Percentiles rank a stretch among this genome's conserved stretches.
These are phyloP conservation scores for Platycheirus albimanus DNA, from an alignment of 2,888 invertebrate genomes.

Conservation along the genomic window DNA sequence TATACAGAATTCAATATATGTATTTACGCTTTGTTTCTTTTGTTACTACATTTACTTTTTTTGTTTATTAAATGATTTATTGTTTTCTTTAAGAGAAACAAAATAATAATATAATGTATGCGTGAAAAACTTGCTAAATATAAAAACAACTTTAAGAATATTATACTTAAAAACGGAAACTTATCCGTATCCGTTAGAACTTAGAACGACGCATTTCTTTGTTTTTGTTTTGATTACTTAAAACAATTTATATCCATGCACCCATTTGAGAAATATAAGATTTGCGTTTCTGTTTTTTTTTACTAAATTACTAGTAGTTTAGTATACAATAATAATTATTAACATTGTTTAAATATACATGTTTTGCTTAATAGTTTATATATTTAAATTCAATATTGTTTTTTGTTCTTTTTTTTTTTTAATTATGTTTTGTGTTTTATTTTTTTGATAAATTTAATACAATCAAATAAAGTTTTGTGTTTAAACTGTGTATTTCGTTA, in stretches of 20 bases:
- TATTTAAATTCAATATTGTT: conserved; percentile 23
- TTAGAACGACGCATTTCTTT: conserved; percentile 8
- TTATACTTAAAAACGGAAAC: conserved; percentile 33
- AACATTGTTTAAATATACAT: conserved; percentile 54
- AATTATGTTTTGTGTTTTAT: conserved; percentile 27
- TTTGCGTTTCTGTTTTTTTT: conserved; percentile 1
- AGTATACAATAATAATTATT: conserved; percentile 36
- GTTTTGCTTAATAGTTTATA: conserved; percentile 36
- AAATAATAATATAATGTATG: conserved; percentile 24
- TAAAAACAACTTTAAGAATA: conserved; percentile 59
- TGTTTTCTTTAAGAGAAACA: conserved; percentile 22
- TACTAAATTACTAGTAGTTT: conserved; percentile 43
- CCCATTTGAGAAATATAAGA: conserved; percentile 60
- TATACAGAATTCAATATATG: conserved; percentile 65
- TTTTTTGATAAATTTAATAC: conserved; percentile 5
- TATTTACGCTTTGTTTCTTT: conserved; percentile 23
- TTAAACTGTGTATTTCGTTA: too few species aligned
- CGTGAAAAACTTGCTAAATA: conserved; percentile 59
- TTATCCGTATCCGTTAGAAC: conserved; percentile 34
- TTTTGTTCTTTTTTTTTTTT: conserved; percentile 9
- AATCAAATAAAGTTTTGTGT: conserved; percentile 1
- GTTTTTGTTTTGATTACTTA: conserved; percentile 26
- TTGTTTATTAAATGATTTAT: conserved; percentile 20
- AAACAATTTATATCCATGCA: conserved; percentile 60
- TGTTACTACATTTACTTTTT: not conserved